A percentile compares a stretch with the other conserved stretches of the same genome.
These are phyloP conservation scores for Magallana gigas DNA, from an alignment of 1,140 invertebrate species.

Conservation along the genomic window DNA sequence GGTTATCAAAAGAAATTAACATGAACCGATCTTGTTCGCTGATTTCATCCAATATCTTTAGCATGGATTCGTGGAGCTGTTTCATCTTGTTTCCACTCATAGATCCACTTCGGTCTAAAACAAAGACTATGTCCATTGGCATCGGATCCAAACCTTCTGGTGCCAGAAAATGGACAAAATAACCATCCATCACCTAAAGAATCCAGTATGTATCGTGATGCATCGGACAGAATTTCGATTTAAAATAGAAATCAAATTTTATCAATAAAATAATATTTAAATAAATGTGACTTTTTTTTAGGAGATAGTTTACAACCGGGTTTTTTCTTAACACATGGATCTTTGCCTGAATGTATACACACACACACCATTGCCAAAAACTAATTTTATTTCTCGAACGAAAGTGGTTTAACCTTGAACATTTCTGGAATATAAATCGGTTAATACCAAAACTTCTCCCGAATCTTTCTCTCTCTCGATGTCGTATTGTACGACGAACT, in stretches of 20 bases:
- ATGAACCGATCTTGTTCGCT: conserved; percentile 84
- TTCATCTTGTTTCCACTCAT: conserved; percentile 85
- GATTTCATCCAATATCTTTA: conserved; percentile 83
- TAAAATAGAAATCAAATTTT: too few species aligned
- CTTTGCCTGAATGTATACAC: too few species aligned
- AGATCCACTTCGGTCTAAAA: conserved; percentile 86
- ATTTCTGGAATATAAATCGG: neutral
- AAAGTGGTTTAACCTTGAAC: too few species aligned
- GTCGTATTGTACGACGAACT: conserved; percentile 66
- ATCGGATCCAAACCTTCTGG: conserved; percentile 82
- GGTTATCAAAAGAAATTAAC: conserved; percentile 83
- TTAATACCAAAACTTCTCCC: conserved; percentile 68
- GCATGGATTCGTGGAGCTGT: conserved; percentile 85
- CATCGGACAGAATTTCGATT: too few species aligned
- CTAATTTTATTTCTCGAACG: too few species aligned
- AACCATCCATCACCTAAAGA: conserved; percentile 85
- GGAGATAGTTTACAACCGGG: too few species aligned
- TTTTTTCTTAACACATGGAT: too few species aligned
- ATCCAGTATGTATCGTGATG: neutral
- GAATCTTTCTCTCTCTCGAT: conserved; percentile 56
- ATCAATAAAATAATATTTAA: too few species aligned
- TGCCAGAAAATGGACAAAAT: conserved; percentile 88
- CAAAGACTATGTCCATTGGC: conserved; percentile 86
- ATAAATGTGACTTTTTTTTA: too few species aligned
- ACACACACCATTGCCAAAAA: too few species aligned